Percentiles rank a stretch among this genome's conserved stretches.
phyloP scores from a whole-genome alignment of 2,113 vertebrate species.

The Podarcis cretensis region DNA sequence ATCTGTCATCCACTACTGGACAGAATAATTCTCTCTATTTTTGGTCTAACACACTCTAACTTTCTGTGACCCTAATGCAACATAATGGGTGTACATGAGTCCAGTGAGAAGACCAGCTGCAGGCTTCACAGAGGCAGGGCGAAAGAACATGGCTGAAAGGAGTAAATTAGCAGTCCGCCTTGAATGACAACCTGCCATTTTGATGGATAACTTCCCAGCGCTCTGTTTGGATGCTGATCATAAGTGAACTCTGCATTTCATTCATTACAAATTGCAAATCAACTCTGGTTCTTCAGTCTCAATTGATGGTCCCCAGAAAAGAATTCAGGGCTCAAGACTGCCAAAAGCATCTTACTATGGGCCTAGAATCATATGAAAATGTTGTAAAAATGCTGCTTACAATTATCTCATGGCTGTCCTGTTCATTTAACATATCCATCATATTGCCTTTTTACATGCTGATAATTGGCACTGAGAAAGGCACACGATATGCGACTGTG shows the following conservation, averaged over 20 bases:
- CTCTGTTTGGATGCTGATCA: background rate
- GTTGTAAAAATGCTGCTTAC: background rate
- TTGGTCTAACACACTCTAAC: background rate
- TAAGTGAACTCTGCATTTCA: background rate
- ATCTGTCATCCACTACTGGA: background rate
- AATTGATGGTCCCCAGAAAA: background rate
- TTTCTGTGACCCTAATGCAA: background rate
- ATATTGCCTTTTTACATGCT: background rate
- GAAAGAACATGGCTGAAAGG: background rate
- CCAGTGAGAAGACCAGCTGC: background rate
- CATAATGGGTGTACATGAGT: background rate
- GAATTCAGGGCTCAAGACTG: background rate
- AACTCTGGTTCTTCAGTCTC: background rate
- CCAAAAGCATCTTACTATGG: background rate
- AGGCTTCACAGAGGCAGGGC: background rate
- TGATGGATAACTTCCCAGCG: background rate
- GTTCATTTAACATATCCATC: background rate
- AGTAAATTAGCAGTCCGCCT: background rate
- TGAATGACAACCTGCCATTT: background rate
- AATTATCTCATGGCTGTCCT: background rate
- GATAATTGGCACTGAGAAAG: background rate
- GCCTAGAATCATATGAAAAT: background rate
- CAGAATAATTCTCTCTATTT: background rate
- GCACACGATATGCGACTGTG: background rate
- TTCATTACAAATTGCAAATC: background rate